Evolutionary conservation across 1,140 invertebrate genomes (phyloP).

Genomic region (Bombus balteatus): DNA sequence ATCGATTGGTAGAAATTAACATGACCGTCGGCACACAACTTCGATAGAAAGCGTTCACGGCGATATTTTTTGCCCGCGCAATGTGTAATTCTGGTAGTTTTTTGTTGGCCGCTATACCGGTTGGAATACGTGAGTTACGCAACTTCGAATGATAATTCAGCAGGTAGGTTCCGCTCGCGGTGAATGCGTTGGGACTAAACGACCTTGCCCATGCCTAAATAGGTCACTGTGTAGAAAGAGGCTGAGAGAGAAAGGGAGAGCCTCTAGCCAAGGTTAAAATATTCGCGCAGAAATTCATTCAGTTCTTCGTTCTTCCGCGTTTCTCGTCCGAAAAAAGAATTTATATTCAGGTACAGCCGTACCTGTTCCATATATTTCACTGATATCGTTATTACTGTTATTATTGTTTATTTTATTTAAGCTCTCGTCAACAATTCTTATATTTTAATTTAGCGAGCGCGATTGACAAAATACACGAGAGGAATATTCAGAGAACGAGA

Average conservation of each 20-base stretch:
- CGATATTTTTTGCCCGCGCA: background rate
- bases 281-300: conserved; percentile 24
- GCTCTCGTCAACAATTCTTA: no score
- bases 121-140: conserved; percentile 29
- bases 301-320: conserved; percentile 39
- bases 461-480: no score
- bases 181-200: conserved; percentile 44
- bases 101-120: background rate
- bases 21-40: background rate
- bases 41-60: background rate
- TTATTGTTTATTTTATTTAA: rapidly evolving
- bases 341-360: background rate
- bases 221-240: conserved; percentile 47
- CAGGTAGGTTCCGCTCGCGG: conserved; percentile 45
- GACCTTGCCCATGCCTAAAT: conserved; percentile 55
- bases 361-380: background rate
- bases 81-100: background rate
- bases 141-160: conserved; percentile 49
- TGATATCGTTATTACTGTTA: rapidly evolving
- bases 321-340: background rate
- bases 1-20: background rate
- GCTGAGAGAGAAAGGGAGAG: conserved; percentile 46
- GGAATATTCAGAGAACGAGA: no score
- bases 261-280: conserved; percentile 41
- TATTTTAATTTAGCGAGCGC: no score